Percentiles rank a stretch among this genome's conserved stretches.
phyloP scores from a whole-genome alignment of 30 jellyfish, hydroid and myxozoan genomes.

The Aurelia sp. region DNA sequence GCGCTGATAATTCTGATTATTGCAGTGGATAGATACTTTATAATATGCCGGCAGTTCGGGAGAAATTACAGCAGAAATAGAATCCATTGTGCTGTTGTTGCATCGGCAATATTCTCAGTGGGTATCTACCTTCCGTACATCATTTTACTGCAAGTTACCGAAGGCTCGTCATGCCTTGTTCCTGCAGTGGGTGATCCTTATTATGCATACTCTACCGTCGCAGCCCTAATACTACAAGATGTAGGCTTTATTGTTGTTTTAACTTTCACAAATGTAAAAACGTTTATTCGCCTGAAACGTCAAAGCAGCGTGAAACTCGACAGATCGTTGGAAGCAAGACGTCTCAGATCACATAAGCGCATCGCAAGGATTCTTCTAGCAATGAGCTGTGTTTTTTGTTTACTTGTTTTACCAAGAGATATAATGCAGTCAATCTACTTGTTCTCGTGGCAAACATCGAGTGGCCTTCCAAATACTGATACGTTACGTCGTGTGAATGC shows the following conservation, averaged over 20 bases:
- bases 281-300: constrained; percentile 29
- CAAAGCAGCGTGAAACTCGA: constrained; percentile 39
- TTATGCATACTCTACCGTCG: constrained; percentile 71
- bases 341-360: constrained; percentile 58
- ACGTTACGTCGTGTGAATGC: constrained; percentile 58
- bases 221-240: constrained; percentile 71
- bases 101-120: constrained; percentile 58
- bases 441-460: constrained; percentile 77
- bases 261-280: constrained; percentile 70
- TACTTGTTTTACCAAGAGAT: constrained; percentile 91
- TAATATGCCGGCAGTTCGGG: constrained; percentile 79
- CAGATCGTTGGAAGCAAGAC: constrained; percentile 45
- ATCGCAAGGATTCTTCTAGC: constrained; percentile 78
- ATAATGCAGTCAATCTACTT: constrained; percentile 65
- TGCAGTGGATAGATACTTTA: constrained; percentile 89
- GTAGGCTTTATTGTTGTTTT: constrained; percentile 65
- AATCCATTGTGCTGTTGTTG: constrained; percentile 49
- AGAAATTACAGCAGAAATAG: constrained; percentile 56
- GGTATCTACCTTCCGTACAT: constrained; percentile 70
- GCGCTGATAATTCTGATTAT: constrained; percentile 81
- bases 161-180: constrained; percentile 45
- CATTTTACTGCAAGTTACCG: constrained; percentile 3
- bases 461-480: constrained; percentile 51
- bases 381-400: constrained; percentile 77
- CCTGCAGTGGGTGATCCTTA: constrained; percentile 7